Conservation (phyloP, 2,888 invertebrate genomes). For the Leptinotarsa haldemani region DNA sequence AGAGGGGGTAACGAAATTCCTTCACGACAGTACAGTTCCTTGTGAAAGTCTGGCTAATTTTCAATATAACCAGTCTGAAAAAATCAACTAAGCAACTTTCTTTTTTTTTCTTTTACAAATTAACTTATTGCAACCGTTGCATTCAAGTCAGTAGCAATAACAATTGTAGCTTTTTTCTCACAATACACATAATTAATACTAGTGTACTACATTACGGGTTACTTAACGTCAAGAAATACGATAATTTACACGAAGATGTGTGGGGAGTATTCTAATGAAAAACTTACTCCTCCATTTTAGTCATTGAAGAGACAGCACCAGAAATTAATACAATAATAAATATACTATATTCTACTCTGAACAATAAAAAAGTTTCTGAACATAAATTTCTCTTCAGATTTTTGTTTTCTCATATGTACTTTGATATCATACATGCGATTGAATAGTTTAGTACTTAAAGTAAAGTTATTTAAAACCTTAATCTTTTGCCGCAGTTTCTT, state of each 20-base stretch:
- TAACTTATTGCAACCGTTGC: neutral
- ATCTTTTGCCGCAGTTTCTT: slow-evolving; percentile 61
- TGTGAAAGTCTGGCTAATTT: neutral
- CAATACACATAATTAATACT: slow-evolving; percentile 34
- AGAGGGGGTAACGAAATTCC: neutral
- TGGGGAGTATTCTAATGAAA: slow-evolving; percentile 18
- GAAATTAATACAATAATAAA: slow-evolving; percentile 29
- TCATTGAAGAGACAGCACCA: slow-evolving; percentile 33
- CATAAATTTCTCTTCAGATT: slow-evolving; percentile 19
- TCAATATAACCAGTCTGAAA: neutral
- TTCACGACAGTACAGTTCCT: neutral
- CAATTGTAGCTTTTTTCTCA: slow-evolving; percentile 26
- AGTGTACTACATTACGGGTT: slow-evolving; percentile 32
- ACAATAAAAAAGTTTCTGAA: slow-evolving; percentile 20
- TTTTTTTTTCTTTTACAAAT: neutral
- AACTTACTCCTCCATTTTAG: slow-evolving; percentile 14
- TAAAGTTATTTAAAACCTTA: slow-evolving; percentile 50
- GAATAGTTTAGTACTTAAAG: slow-evolving; percentile 51
- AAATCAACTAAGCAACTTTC: neutral
- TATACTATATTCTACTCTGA: slow-evolving; percentile 19
- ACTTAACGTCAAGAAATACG: slow-evolving; percentile 26
- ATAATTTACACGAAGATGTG: slow-evolving; percentile 25
- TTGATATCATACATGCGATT: slow-evolving; percentile 19
- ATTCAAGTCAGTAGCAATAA: slow-evolving; percentile 25
- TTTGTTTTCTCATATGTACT: slow-evolving; percentile 20